Evolutionary conservation across 1,140 invertebrate species (phyloP).

Genomic region (Heliconius hermathena): DNA sequence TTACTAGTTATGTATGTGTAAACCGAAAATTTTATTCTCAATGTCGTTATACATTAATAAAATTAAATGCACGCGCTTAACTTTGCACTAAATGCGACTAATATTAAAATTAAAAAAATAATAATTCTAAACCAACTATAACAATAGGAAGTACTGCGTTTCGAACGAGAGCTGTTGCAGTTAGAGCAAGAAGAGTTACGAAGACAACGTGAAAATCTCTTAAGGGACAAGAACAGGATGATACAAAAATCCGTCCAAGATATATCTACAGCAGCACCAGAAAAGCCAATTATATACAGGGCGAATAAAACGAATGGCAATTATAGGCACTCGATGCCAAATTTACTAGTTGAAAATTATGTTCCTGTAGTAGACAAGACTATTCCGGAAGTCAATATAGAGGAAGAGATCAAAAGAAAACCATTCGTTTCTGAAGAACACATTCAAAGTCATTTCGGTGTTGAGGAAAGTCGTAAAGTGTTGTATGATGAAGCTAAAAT

Average conservation of each 20-base stretch:
- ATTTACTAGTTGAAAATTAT: constrained; percentile 82
- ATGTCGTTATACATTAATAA: constrained; percentile 33
- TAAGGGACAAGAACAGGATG: constrained; percentile 84
- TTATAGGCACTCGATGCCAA: constrained; percentile 87
- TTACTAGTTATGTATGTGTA: neutral
- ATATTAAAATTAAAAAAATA: constrained; percentile 16
- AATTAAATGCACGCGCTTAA: constrained; percentile 29
- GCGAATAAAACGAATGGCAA: constrained; percentile 62
- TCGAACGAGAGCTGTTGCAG: constrained; percentile 89
- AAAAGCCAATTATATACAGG: constrained; percentile 53
- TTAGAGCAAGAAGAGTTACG: constrained; percentile 90
- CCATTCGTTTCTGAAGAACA: constrained; percentile 76
- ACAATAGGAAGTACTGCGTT: constrained; percentile 85
- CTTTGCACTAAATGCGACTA: constrained; percentile 31
- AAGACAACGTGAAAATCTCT: constrained; percentile 86
- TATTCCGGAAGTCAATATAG: constrained; percentile 36
- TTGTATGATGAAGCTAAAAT: constrained; percentile 60
- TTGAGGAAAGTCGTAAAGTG: constrained; percentile 72
- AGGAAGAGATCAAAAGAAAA: constrained; percentile 67
- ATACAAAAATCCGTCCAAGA: constrained; percentile 86
- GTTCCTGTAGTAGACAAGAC: constrained; percentile 53
- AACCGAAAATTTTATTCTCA: constrained; percentile 25
- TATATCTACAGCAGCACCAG: constrained; percentile 69
- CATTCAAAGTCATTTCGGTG: constrained; percentile 73
- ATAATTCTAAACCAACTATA: constrained; percentile 16